phyloP scores from a whole-genome alignment of 2,113 vertebrate species.

The Perca schrenkii region DNA sequence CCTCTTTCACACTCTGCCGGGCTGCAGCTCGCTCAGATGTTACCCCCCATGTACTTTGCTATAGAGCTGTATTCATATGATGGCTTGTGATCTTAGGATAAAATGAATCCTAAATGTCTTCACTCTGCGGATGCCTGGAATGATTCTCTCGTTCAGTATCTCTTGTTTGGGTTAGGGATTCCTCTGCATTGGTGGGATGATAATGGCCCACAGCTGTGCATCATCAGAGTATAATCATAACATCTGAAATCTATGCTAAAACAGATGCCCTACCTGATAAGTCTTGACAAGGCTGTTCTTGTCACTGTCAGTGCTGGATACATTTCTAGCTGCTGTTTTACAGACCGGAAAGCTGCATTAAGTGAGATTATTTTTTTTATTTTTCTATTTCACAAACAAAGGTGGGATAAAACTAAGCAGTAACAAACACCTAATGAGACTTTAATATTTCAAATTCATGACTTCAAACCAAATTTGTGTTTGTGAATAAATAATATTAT shows the following conservation, averaged over 20 bases:
- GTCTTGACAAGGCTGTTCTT: constrained; percentile 50
- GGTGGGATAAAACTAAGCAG: neutral
- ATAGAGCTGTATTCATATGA: constrained; percentile 51
- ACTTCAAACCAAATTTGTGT: neutral
- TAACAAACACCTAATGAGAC: neutral
- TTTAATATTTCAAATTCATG: neutral
- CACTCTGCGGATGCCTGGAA: constrained; percentile 37
- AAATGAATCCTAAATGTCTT: constrained; percentile 74
- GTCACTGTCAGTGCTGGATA: constrained; percentile 14
- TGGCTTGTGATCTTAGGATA: constrained; percentile 71
- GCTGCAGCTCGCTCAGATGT: constrained; percentile 52
- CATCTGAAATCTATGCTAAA: constrained; percentile 45
- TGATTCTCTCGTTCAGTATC: constrained; percentile 19
- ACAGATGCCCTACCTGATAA: constrained; percentile 57
- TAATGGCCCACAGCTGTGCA: constrained; percentile 61
- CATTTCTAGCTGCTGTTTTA: constrained; percentile 18
- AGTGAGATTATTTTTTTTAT: neutral
- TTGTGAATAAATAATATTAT: neutral
- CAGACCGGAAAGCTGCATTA: constrained; percentile 1
- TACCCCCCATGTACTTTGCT: constrained; percentile 48
- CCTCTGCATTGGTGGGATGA: constrained; percentile 31
- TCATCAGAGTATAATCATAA: constrained; percentile 55
- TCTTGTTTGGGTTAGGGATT: constrained; percentile 15
- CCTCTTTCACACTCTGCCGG: constrained; percentile 3
- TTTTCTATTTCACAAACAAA: constrained; percentile 11